Evolutionary conservation across 2,888 invertebrate genomes (phyloP).

Genomic region (Dynastes maya): DNA sequence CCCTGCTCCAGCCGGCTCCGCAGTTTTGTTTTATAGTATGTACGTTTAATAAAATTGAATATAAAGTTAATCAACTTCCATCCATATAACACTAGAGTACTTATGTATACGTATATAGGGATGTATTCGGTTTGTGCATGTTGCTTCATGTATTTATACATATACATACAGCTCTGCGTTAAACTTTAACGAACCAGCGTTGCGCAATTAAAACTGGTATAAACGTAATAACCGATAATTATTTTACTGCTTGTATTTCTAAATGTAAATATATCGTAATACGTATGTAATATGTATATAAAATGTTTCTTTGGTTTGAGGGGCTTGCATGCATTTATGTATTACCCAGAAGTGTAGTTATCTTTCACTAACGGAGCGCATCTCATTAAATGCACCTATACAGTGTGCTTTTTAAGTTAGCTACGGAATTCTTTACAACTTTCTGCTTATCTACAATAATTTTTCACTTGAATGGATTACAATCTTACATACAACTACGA

Average conservation of each 20-base stretch:
- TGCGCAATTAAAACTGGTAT: conserved; percentile 16
- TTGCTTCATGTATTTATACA: neutral
- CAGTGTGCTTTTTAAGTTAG: too few relatives aligned
- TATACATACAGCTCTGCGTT: neutral
- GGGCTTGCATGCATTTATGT: too few relatives aligned
- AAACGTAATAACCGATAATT: conserved; percentile 27
- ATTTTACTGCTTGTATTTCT: conserved; percentile 20
- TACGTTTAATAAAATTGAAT: conserved; percentile 3
- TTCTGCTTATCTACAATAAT: too few relatives aligned
- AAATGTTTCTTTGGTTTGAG: too few relatives aligned
- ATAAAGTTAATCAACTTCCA: conserved; percentile 11
- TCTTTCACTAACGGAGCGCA: too few relatives aligned
- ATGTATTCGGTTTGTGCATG: too few relatives aligned
- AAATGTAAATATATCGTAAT: neutral
- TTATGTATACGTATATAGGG: too few relatives aligned
- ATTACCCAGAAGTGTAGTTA: too few relatives aligned
- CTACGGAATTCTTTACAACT: too few relatives aligned
- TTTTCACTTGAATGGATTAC: too few relatives aligned
- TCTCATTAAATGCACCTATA: too few relatives aligned
- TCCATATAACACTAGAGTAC: neutral
- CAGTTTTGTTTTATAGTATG: conserved; percentile 4
- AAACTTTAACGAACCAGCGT: conserved; percentile 10
- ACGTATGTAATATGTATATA: neutral
- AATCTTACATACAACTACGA: too few relatives aligned
- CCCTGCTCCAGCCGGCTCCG: neutral